Evolutionary conservation across 1,140 invertebrate species (phyloP).

Genomic region (Tachypleus tridentatus): DNA sequence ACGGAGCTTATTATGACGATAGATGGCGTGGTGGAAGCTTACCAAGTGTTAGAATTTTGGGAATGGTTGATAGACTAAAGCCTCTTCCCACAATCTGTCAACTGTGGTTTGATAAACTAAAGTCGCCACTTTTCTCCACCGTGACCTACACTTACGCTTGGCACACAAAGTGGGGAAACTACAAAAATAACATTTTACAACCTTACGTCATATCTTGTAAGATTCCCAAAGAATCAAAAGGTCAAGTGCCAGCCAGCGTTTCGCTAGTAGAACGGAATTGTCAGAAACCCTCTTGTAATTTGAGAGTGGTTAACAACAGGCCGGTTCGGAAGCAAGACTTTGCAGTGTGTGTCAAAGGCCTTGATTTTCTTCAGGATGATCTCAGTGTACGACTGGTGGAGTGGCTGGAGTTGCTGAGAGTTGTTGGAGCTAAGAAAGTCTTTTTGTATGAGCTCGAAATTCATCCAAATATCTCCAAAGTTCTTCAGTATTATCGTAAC

Average conservation of each 20-base stretch:
- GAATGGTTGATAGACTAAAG: conserved; percentile 79
- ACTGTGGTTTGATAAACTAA: conserved; percentile 67
- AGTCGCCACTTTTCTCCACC: conserved; percentile 51
- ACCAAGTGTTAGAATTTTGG: conserved; percentile 69
- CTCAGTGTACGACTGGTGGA: conserved; percentile 79
- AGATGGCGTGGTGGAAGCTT: conserved; percentile 59
- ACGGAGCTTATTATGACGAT: conserved; percentile 76
- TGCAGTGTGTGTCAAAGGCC: conserved; percentile 86
- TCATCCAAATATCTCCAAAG: conserved; percentile 80
- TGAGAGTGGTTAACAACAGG: conserved; percentile 67
- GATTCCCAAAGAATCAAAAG: conserved; percentile 43
- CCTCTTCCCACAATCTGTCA: conserved; percentile 72
- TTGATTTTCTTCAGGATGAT: conserved; percentile 86
- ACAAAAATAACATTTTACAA: conserved; percentile 80
- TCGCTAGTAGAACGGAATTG: conserved; percentile 73
- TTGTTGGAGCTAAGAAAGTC: conserved; percentile 82
- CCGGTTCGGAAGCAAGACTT: conserved; percentile 56
- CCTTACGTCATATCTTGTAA: conserved; percentile 82
- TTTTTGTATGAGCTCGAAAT: conserved; percentile 85
- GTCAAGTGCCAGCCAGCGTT: conserved; percentile 62
- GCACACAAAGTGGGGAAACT: conserved; percentile 89
- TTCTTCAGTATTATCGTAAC: conserved; percentile 64
- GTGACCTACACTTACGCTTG: conserved; percentile 76
- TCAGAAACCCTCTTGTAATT: conserved; percentile 69
- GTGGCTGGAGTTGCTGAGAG: conserved; percentile 78